Evolutionary conservation across 1,140 invertebrate species (phyloP).

Genomic region (Drosophila ambigua): DNA sequence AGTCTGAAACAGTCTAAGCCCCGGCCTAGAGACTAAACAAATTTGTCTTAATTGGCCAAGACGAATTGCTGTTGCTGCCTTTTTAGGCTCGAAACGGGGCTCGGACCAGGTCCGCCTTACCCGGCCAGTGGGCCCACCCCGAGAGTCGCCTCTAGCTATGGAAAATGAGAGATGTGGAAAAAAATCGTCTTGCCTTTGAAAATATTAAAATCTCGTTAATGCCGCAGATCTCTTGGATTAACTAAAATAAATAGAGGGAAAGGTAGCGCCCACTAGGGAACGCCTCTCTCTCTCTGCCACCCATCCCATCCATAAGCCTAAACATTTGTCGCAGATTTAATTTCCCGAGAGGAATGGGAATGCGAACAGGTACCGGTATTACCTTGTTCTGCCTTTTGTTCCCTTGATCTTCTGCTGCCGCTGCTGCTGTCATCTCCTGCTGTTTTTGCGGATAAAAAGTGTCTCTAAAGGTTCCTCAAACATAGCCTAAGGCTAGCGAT

Average conservation of each 20-base stretch:
- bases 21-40: slow-evolving; percentile 45
- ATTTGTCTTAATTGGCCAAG: slow-evolving; percentile 66
- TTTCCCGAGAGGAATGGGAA: slow-evolving; percentile 14
- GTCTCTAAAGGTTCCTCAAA: no score
- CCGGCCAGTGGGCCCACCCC: no score
- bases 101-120: no score
- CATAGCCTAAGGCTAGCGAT: no score
- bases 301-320: slow-evolving; percentile 26
- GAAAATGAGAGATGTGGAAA: slow-evolving; percentile 4
- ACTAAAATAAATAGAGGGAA: slow-evolving; percentile 52
- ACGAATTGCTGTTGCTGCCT: slow-evolving; percentile 55
- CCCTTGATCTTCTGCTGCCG: no score
- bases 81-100: slow-evolving; percentile 34
- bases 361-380: slow-evolving; percentile 26
- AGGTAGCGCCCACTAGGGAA: slow-evolving; percentile 25
- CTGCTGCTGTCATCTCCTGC: no score
- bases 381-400: no score
- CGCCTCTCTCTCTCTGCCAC: slow-evolving; percentile 1
- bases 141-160: slow-evolving; percentile 7
- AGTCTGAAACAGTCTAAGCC: slow-evolving; percentile 10
- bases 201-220: slow-evolving; percentile 62
- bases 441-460: no score
- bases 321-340: slow-evolving; percentile 51
- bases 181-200: slow-evolving; percentile 3
- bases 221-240: slow-evolving; percentile 56